Conservation (phyloP, 2,113 vertebrate species). For the Anguilla japonica region DNA sequence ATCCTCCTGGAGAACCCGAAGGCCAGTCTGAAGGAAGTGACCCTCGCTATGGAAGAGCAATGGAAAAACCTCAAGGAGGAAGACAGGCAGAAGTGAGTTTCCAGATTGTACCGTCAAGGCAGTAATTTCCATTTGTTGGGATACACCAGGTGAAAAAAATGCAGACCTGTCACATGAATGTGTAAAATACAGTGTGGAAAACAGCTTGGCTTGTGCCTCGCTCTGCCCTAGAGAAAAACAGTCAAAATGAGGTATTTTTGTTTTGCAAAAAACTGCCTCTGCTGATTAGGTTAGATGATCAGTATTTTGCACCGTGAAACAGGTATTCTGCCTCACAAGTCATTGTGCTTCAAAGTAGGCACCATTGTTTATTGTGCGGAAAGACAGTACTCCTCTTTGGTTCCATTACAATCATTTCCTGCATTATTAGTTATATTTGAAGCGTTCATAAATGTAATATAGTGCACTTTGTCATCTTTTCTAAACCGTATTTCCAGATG, state of each 20-base stretch:
- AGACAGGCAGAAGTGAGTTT: conserved; percentile 87
- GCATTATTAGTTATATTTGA: too few relatives aligned
- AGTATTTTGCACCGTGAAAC: conserved; percentile 39
- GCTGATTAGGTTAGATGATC: conserved; percentile 34
- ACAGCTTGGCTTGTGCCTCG: conserved; percentile 37
- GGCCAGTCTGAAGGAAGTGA: conserved; percentile 75
- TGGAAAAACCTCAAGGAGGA: conserved; percentile 85
- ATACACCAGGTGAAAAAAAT: conserved; percentile 53
- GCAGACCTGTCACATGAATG: conserved; percentile 53
- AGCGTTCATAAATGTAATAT: background rate
- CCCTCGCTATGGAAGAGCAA: conserved; percentile 69
- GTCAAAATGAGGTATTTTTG: conserved; percentile 33
- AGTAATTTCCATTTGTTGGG: conserved; percentile 70
- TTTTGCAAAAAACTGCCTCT: background rate
- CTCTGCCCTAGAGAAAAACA: conserved; percentile 28
- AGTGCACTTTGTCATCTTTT: background rate
- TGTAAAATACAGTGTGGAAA: conserved; percentile 65
- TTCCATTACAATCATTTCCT: background rate
- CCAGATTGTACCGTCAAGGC: conserved; percentile 66
- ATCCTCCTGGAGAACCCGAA: conserved; percentile 77
- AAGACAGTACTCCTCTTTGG: conserved; percentile 6
- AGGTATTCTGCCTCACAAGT: conserved; percentile 36
- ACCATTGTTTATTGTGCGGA: conserved; percentile 32
- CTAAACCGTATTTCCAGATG: conserved; percentile 5
- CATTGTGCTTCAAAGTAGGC: conserved; percentile 36